These are phyloP conservation scores for Athrips mouffetella DNA, from an alignment of 2,888 invertebrate genomes.

Conservation along the genomic window DNA sequence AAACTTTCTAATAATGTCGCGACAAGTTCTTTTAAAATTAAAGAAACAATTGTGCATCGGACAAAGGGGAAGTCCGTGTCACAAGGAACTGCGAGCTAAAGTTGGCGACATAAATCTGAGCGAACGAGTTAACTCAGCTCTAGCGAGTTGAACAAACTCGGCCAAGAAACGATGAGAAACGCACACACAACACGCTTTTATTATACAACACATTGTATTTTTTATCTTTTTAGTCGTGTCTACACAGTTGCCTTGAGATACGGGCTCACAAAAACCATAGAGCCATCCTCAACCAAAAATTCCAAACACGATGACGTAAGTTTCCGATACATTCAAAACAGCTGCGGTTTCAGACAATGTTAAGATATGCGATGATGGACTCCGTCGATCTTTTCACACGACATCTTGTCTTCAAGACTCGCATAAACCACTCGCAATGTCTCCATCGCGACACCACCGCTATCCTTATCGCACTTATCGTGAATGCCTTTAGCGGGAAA, in stretches of 20 bases:
- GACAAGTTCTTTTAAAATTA: slow-evolving; percentile 10
- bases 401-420: slow-evolving; percentile 32
- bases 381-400: slow-evolving; percentile 20
- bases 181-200: slow-evolving; percentile 27
- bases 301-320: background rate
- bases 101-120: slow-evolving; percentile 58
- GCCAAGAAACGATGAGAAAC: slow-evolving; percentile 42
- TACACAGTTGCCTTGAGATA: slow-evolving; percentile 6
- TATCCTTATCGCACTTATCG: slow-evolving; percentile 32
- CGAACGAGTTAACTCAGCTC: slow-evolving; percentile 63
- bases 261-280: slow-evolving; percentile 1
- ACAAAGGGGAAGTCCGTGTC: slow-evolving; percentile 56
- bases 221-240: slow-evolving; percentile 7
- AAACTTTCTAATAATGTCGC: slow-evolving; percentile 3
- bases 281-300: background rate
- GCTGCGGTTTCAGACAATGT: slow-evolving; percentile 5
- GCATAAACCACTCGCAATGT: slow-evolving; percentile 44
- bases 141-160: slow-evolving; percentile 57
- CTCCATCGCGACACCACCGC: slow-evolving; percentile 37
- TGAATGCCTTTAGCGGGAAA: slow-evolving; percentile 33
- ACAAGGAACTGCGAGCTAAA: slow-evolving; percentile 54
- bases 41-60: slow-evolving; percentile 46
- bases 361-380: slow-evolving; percentile 19
- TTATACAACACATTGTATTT: slow-evolving; percentile 1
- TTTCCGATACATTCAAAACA: slow-evolving; percentile 6